phyloP scores from a whole-genome alignment of 1,140 invertebrate genomes.

The Euura saliciscinereae region DNA sequence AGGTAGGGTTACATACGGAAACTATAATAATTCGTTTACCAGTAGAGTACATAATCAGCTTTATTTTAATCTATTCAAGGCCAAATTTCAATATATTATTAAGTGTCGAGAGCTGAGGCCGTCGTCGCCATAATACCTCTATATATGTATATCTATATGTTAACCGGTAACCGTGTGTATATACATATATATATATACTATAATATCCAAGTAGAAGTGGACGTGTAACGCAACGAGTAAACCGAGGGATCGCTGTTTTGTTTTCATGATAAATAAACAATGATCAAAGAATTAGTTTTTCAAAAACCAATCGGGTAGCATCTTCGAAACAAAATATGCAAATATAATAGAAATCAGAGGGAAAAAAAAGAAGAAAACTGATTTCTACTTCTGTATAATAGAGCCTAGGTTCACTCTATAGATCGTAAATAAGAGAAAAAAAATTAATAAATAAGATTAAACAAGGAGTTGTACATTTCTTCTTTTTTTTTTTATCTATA shows the following conservation, averaged over 20 bases:
- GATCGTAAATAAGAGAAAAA: too few species aligned
- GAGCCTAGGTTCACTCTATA: background rate
- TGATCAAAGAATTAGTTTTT: too few species aligned
- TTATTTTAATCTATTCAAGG: constrained; percentile 7
- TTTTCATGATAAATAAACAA: too few species aligned
- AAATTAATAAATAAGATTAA: too few species aligned
- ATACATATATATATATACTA: too few species aligned
- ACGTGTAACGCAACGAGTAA: too few species aligned
- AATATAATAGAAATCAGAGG: background rate
- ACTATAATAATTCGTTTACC: background rate
- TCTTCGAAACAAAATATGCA: too few species aligned
- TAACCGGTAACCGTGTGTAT: background rate
- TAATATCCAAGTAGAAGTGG: too few species aligned
- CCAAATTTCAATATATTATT: background rate
- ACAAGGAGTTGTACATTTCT: too few species aligned
- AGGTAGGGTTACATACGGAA: background rate
- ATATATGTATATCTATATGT: background rate
- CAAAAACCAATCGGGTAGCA: too few species aligned
- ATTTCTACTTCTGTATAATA: background rate
- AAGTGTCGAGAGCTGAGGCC: background rate
- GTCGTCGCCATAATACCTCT: background rate
- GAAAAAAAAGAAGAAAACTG: background rate
- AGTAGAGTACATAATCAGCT: background rate
- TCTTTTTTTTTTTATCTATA: too few species aligned
- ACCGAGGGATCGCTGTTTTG: too few species aligned